phyloP scores from a whole-genome alignment of 1,140 invertebrate genomes.

The Plectrocnemia conspersa region DNA sequence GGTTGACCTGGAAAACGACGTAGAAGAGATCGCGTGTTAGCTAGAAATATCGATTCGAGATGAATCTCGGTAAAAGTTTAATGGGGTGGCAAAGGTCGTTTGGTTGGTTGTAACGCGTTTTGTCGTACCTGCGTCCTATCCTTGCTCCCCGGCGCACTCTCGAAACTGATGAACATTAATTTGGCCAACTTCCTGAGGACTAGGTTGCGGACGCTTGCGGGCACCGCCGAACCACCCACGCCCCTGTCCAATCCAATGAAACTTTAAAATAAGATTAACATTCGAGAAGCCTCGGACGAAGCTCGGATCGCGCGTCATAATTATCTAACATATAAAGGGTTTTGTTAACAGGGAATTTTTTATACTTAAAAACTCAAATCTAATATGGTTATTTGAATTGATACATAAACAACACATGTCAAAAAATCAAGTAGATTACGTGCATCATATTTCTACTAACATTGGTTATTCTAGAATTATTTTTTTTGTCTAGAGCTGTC shows the following conservation, averaged over 20 bases:
- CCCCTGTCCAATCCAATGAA: conserved; percentile 56
- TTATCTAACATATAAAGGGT: too few species aligned
- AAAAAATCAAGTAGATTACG: too few species aligned
- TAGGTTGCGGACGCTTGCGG: conserved; percentile 61
- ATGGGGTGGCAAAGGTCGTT: conserved; percentile 14
- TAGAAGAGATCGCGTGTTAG: neutral
- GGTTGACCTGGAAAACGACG: conserved; percentile 40
- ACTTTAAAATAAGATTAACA: neutral
- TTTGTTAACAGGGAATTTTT: too few species aligned
- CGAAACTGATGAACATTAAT: conserved; percentile 61
- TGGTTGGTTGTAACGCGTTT: neutral
- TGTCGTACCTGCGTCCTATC: conserved; percentile 43
- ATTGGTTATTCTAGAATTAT: too few species aligned
- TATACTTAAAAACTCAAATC: too few species aligned
- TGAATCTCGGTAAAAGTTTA: conserved; percentile 7
- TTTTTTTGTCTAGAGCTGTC: too few species aligned
- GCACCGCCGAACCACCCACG: conserved; percentile 70
- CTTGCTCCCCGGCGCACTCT: conserved; percentile 38
- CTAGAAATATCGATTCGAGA: neutral
- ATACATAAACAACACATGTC: too few species aligned
- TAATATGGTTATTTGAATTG: too few species aligned
- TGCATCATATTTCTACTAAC: too few species aligned
- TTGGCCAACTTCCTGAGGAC: conserved; percentile 62
- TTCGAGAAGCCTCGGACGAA: too few species aligned
- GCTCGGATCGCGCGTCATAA: too few species aligned